These are phyloP conservation scores for Aegithalos caudatus DNA, from an alignment of 2,113 vertebrate species.

Conservation along the genomic window DNA sequence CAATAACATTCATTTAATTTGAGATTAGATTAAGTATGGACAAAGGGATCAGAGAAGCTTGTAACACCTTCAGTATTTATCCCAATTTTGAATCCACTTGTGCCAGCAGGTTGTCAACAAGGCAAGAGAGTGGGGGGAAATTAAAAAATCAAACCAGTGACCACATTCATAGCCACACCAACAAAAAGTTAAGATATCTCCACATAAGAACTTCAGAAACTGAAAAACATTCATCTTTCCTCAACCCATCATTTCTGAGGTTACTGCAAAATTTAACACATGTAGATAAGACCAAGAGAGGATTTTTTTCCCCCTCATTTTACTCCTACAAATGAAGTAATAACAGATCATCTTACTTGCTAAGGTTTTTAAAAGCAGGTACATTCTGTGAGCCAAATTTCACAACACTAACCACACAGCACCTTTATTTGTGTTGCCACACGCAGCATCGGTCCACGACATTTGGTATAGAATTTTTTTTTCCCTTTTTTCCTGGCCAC, in stretches of 20 bases:
- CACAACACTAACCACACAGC: constrained; percentile 38
- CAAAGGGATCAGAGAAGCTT: constrained; percentile 44
- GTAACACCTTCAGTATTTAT: constrained; percentile 28
- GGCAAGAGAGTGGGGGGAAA: not conserved
- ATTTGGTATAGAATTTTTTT: not conserved
- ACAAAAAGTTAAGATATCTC: not conserved
- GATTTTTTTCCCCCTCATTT: not conserved
- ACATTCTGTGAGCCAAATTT: constrained; percentile 48
- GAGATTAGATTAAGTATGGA: constrained; percentile 72
- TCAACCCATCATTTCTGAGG: constrained; percentile 54
- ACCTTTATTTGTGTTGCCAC: constrained; percentile 35
- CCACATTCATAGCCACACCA: not conserved
- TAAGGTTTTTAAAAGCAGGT: constrained; percentile 21
- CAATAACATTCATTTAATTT: constrained; percentile 72
- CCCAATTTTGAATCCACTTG: constrained; percentile 4
- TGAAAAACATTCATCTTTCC: constrained; percentile 62
- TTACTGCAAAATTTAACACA: constrained; percentile 66
- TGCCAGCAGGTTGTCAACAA: constrained; percentile 33
- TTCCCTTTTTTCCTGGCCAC: constrained; percentile 40
- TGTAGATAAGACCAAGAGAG: constrained; percentile 51
- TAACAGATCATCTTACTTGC: constrained; percentile 21
- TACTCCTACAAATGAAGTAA: constrained; percentile 59
- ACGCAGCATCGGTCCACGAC: constrained; percentile 25
- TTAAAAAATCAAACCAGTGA: not conserved
- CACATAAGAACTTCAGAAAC: constrained; percentile 59